These are phyloP conservation scores for Bimastos eiseni DNA, from an alignment of 2,888 invertebrate genomes.

Conservation along the genomic window DNA sequence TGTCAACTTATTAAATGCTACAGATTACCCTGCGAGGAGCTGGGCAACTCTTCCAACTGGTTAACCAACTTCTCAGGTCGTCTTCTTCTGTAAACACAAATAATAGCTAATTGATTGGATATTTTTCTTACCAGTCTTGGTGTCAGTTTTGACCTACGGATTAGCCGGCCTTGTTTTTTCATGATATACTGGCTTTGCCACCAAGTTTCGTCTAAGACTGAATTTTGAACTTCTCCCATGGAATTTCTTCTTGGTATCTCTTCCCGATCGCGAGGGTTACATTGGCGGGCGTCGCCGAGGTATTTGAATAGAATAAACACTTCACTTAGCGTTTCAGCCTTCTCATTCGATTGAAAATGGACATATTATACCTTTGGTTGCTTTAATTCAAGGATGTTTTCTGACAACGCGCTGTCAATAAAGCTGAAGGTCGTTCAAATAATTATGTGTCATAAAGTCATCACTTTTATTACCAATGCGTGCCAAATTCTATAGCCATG, in stretches of 20 bases:
- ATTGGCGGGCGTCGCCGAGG: no score
- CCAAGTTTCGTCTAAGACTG: no score
- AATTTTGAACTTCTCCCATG: no score
- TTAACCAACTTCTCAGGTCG: background rate
- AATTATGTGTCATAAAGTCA: no score
- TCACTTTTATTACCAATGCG: background rate
- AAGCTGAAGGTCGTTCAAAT: background rate
- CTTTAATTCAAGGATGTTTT: background rate
- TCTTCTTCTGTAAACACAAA: background rate
- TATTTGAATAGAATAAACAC: no score
- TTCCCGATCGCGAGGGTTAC: no score
- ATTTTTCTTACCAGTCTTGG: background rate
- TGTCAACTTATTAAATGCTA: background rate
- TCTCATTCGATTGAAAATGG: no score
- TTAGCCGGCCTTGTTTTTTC: no score
- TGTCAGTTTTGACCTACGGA: no score
- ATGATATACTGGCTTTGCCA: no score
- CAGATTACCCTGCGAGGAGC: background rate
- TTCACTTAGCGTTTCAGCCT: no score
- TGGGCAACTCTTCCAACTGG: background rate
- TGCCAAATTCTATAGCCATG: background rate
- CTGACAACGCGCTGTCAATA: background rate
- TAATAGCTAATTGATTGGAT: background rate
- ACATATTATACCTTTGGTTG: background rate
- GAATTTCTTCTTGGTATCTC: no score